Evolutionary conservation across 1,140 invertebrate species (phyloP).

Genomic region (Cardiocondyla obscurior): DNA sequence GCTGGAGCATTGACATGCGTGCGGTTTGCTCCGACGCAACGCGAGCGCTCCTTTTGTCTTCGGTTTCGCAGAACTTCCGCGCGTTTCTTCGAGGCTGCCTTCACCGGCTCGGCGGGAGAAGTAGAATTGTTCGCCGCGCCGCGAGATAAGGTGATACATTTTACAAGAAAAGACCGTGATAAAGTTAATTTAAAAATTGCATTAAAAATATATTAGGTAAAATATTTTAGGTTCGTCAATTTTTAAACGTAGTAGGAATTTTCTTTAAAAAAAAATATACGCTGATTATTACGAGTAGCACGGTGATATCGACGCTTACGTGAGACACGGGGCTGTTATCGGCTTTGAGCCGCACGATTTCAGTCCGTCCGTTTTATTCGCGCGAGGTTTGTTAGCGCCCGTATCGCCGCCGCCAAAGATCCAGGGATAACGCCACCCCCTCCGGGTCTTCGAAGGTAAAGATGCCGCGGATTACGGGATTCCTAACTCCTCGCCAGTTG

Average conservation of each 20-base stretch:
- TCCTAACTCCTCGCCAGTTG: constrained; percentile 63
- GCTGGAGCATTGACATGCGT: constrained; percentile 75
- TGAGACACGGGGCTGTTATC: constrained; percentile 53
- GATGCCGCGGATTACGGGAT: constrained; percentile 75
- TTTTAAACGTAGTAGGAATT: neutral
- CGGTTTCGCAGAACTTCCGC: constrained; percentile 66
- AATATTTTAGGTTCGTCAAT: neutral
- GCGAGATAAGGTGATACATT: constrained; percentile 30
- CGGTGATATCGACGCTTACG: constrained; percentile 10
- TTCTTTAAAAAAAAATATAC: neutral
- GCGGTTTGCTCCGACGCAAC: constrained; percentile 39
- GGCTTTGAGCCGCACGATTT: constrained; percentile 7
- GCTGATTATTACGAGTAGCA: neutral
- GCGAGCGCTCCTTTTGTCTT: constrained; percentile 72
- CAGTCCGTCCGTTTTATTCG: constrained; percentile 49
- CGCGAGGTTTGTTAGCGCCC: constrained; percentile 52
- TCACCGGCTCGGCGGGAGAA: neutral
- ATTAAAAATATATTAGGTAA: neutral
- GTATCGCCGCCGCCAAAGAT: constrained; percentile 50
- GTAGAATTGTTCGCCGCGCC: constrained; percentile 9
- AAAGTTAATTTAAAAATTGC: too few relatives aligned
- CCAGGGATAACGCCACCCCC: constrained; percentile 67
- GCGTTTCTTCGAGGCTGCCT: constrained; percentile 23
- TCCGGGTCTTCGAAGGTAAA: constrained; percentile 59
- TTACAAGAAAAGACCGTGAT: too few relatives aligned